Base-by-base conservation (phyloP, 1,140 invertebrate genomes). In the Drosophila aff. region DNA sequence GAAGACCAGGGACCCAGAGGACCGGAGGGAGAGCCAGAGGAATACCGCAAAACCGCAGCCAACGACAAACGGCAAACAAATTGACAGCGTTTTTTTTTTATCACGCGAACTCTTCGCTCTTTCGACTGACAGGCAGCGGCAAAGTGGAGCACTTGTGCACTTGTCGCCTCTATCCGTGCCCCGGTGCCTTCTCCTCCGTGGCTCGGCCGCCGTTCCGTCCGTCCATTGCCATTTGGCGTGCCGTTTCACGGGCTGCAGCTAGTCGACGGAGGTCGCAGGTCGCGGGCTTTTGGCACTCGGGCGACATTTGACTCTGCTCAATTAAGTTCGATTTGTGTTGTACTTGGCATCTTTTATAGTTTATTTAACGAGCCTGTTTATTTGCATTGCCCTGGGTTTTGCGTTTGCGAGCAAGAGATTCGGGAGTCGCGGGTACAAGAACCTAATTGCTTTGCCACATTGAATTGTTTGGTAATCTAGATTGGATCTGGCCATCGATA, bases 301-400 rank as follows among this genome's bases (percentile, higher is more conserved):
- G 55, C 78, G 84, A 84, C 84, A 81, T 83, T 89, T 87, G 84
- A 84, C 84, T 89, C 50, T 64, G 62, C 68, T 89, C 84, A 87
- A 87, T 87, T 87, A 89, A 78, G 87, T 87, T 87, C 84, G 84
- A 87, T 87, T 87, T 87, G 81, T 78, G 58, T 64, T 81, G 40
- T 80, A 72, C 76, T 86, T 80, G 79, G 76, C 76, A 71, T 59
- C n/a, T 78, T 72, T 82, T 79, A 69, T 79, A 76, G 83, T 86
- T 82, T 69, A 71, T 60, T 80, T 76, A 87, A 77, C 64, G 71
- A 80, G 77, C 80, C 65, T 67, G 58, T 81, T 77, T 78, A 87
- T 77, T 85, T 84, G 50, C 82, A 65, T 55, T 46, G 64, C 26
- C 44, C 21, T 15, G 53, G 28, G 28, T 23, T 18, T 10, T 1